Conservation (phyloP, 2,888 invertebrate species). For the Euspilapteryx auroguttella region DNA sequence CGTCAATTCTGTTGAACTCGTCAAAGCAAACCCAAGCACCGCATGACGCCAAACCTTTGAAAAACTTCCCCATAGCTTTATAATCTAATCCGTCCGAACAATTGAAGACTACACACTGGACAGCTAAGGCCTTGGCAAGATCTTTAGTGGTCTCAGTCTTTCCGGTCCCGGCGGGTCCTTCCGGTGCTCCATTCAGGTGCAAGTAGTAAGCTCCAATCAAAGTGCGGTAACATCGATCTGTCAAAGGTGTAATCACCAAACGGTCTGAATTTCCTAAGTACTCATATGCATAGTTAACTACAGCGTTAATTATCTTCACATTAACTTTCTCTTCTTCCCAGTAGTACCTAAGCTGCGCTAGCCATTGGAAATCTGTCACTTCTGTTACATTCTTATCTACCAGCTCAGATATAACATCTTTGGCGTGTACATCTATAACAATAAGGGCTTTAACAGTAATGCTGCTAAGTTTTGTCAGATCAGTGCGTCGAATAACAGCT, state of each 20-base stretch:
- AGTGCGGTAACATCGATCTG: constrained; percentile 81
- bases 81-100: constrained; percentile 87
- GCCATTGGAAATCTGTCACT: constrained; percentile 83
- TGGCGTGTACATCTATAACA: constrained; percentile 83
- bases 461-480: constrained; percentile 69
- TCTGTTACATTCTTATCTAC: constrained; percentile 64
- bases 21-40: constrained; percentile 91
- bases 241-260: constrained; percentile 74
- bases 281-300: constrained; percentile 79
- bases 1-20: constrained; percentile 83
- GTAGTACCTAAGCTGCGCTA: constrained; percentile 81
- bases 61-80: constrained; percentile 84
- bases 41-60: constrained; percentile 80
- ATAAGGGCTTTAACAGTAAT: constrained; percentile 82
- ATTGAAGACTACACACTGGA: constrained; percentile 87
- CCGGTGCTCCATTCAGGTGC: constrained; percentile 81
- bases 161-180: constrained; percentile 86
- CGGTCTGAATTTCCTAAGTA: constrained; percentile 81
- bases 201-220: constrained; percentile 81
- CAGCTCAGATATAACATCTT: constrained; percentile 75
- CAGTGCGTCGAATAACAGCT: constrained; percentile 69
- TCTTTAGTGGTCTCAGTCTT: constrained; percentile 93
- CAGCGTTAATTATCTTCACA: constrained; percentile 79
- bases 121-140: constrained; percentile 87
- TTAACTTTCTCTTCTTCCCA: constrained; percentile 70